Evolutionary conservation across 1,140 invertebrate genomes (phyloP).

Genomic region (Drosophila dunni): DNA sequence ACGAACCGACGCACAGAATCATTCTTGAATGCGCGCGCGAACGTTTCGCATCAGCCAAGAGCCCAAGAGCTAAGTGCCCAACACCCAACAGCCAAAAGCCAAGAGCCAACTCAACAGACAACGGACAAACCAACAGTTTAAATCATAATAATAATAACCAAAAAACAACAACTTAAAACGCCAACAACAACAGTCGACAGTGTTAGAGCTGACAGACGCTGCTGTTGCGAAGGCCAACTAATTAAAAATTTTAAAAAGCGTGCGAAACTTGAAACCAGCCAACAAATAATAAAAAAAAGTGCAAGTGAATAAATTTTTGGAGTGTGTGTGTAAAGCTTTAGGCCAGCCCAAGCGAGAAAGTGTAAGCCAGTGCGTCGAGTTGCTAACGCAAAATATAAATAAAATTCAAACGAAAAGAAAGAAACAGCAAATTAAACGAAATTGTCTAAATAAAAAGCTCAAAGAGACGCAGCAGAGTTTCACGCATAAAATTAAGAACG

Average conservation of each 20-base stretch:
- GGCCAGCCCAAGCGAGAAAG: slow-evolving; percentile 35
- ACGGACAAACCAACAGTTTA: slow-evolving; percentile 9
- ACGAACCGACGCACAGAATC: slow-evolving; percentile 71
- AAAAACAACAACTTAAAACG: slow-evolving; percentile 18
- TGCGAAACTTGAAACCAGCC: slow-evolving; percentile 30
- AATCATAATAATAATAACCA: slow-evolving; percentile 25
- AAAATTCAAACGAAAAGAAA: slow-evolving; percentile 10
- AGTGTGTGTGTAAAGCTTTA: slow-evolving; percentile 5
- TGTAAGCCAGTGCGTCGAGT: slow-evolving; percentile 15
- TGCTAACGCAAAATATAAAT: slow-evolving; percentile 13
- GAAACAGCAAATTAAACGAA: slow-evolving; percentile 17
- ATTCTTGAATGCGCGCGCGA: slow-evolving; percentile 84
- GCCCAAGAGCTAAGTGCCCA: slow-evolving; percentile 34
- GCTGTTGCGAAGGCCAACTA: slow-evolving; percentile 13
- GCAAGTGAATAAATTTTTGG: slow-evolving; percentile 41
- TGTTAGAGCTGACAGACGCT: slow-evolving; percentile 14
- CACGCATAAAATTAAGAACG: slow-evolving; percentile 73
- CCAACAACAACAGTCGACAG: slow-evolving; percentile 19
- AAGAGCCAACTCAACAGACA: slow-evolving; percentile 12
- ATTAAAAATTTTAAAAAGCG: slow-evolving; percentile 13
- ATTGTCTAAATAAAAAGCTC: slow-evolving; percentile 13
- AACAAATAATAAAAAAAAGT: slow-evolving; percentile 33
- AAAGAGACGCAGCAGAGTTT: slow-evolving; percentile 13
- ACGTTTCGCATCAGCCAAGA: slow-evolving; percentile 71
- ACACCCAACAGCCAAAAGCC: slow-evolving; percentile 34